These are phyloP conservation scores for Lanius ludovicianus DNA, from an alignment of 2,113 vertebrate species.

Conservation along the genomic window DNA sequence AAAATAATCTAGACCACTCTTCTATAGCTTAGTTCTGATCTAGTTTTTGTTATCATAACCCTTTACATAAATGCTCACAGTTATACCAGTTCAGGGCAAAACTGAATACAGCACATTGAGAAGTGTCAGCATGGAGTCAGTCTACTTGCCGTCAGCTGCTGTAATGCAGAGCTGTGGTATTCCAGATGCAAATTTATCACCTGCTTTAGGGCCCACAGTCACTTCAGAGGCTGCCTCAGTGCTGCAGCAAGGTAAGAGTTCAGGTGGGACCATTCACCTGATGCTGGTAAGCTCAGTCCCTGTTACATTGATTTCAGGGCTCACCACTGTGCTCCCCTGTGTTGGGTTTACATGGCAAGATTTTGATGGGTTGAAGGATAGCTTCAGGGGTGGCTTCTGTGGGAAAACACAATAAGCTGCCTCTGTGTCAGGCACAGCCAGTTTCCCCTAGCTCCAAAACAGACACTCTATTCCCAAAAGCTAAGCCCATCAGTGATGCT, in stretches of 20 bases:
- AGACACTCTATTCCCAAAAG: background rate
- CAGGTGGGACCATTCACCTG: background rate
- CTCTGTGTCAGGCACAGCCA: rapidly evolving
- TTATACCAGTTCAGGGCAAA: background rate
- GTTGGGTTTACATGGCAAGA: background rate
- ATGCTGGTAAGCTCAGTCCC: background rate
- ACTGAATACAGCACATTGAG: background rate
- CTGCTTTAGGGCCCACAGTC: background rate
- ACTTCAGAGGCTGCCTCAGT: background rate
- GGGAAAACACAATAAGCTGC: background rate
- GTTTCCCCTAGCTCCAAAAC: background rate
- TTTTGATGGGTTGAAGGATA: background rate
- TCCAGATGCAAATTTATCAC: background rate
- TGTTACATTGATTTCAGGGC: background rate
- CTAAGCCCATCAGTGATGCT: background rate
- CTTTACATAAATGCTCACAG: background rate
- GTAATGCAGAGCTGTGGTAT: background rate
- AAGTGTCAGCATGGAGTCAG: background rate
- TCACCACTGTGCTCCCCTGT: background rate
- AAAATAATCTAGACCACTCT: background rate
- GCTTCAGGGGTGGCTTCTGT: background rate
- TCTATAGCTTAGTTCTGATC: background rate
- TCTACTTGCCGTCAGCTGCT: background rate
- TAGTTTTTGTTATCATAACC: background rate
- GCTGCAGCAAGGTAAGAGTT: background rate